These are phyloP conservation scores for Aphelinus atriplicis DNA, from an alignment of 1,140 invertebrate genomes.

Conservation along the genomic window DNA sequence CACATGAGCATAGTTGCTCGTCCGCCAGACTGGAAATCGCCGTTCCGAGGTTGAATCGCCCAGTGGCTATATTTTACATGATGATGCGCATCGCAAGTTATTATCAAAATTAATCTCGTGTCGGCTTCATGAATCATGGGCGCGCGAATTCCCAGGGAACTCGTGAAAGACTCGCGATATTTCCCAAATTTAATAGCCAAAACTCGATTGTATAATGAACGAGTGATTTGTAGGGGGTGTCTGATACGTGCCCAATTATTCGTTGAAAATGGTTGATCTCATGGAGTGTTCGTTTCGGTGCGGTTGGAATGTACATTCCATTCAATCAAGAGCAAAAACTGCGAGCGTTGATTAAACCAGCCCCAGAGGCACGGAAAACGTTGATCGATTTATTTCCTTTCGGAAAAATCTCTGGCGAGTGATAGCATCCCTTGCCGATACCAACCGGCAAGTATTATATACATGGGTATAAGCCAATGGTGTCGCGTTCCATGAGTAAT, in stretches of 20 bases:
- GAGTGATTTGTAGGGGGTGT: no score
- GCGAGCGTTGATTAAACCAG: no score
- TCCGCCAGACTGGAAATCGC: slow-evolving; percentile 14
- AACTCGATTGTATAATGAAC: no score
- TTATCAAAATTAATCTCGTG: slow-evolving; percentile 19
- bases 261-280: no score
- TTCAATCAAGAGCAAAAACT: no score
- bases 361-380: no score
- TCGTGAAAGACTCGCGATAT: background rate
- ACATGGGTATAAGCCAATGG: no score
- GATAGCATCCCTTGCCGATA: background rate
- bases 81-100: slow-evolving; percentile 3
- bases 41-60: slow-evolving; percentile 24
- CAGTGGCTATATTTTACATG: slow-evolving; percentile 1
- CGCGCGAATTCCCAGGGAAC: background rate
- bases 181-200: background rate
- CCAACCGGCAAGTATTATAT: no score
- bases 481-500: slow-evolving; percentile 17
- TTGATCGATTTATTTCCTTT: no score
- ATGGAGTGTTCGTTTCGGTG: no score
- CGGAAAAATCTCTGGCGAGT: background rate
- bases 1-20: slow-evolving; percentile 2
- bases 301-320: no score
- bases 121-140: background rate
- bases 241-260: no score